Conservation (phyloP, 2,797 vertebrate genomes). For the Coracias cyanogaster region DNA sequence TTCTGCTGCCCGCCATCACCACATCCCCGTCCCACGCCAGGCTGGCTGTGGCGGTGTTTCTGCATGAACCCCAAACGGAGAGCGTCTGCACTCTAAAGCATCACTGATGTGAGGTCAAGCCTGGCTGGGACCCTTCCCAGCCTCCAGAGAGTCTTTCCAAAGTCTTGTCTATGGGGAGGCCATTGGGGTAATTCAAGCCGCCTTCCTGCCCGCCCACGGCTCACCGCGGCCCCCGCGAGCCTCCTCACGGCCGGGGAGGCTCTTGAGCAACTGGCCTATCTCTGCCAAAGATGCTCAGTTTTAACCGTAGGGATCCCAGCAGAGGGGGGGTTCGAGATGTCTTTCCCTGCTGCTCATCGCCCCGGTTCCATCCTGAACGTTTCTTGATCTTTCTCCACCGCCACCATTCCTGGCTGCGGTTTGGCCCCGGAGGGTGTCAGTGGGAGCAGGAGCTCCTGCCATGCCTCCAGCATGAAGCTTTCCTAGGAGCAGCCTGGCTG, state of each 20-base stretch:
- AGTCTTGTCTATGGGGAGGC: not conserved
- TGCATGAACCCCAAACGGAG: accelerated
- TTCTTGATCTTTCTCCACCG: not conserved
- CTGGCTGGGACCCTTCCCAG: not conserved
- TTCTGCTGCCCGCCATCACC: not conserved
- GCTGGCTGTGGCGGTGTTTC: not conserved
- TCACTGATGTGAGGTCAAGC: not conserved
- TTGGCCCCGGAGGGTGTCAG: not conserved
- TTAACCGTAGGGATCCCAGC: not conserved
- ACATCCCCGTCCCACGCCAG: accelerated
- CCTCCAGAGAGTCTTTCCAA: not conserved
- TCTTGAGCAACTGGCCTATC: not conserved
- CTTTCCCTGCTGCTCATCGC: not conserved
- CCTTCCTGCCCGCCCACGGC: not conserved
- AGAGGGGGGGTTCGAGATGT: not conserved
- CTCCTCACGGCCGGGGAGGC: not conserved
- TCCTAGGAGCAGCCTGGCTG: not conserved
- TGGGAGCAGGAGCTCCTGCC: too few species aligned
- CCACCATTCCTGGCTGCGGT: accelerated
- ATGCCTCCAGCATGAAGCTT: not conserved
- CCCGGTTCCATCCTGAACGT: not conserved
- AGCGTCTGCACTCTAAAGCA: accelerated
- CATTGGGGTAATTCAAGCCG: not conserved
- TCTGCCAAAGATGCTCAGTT: not conserved
- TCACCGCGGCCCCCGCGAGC: not conserved